Evolutionary conservation across 1,140 invertebrate species (phyloP), one percentile per base, ranked within the genome.

Genomic region (Cheumatopsyche charites): DNA sequence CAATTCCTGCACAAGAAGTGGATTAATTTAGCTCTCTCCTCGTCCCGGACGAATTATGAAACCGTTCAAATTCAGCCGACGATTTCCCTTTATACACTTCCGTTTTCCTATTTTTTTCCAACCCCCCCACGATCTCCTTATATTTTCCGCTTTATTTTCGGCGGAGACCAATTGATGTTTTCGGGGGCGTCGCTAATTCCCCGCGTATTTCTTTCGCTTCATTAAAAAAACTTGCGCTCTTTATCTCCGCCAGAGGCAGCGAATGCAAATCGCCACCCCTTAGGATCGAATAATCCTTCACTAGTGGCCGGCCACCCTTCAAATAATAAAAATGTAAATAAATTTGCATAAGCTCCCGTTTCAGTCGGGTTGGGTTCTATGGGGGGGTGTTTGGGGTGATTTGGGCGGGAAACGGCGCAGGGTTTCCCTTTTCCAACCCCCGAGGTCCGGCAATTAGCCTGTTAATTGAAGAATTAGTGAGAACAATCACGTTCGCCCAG

Each of bases 391-490:
- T 36, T 3, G 29, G 29, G n/a, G n/a, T n/a, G n/a, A n/a, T n/a
- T n/a, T 9, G 29, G 29, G 29, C 29, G 29, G 29, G 9, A 36
- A 9, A 62, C 13, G 45, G 69, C 19, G 61, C 61, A 13, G 15
- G 36, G 19, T 36, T 26, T 62, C 52, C 29, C 63, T 61, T 68
- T 68, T 41, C 5, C 47, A 15, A 5, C 25, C 7, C 13, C 47
- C n/a, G 17, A 45, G 63, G 67, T 21, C 29, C 62, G 62, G 71
- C 74, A 75, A 75, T 75, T 75, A 75, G 71, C 71, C 68, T 75
- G 74, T 75, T 75, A 75, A 75, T 75, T 75, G 74, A 73, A 73
- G 74, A 75, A 75, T 75, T 75, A 75, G 71, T 68, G 71, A 71
- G 74, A 73, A 72, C 70, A 75, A 75, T 75, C 73, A 67, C 67